Base-by-base conservation (phyloP, 1,140 invertebrate genomes). In the Lepidurus couesii region DNA sequence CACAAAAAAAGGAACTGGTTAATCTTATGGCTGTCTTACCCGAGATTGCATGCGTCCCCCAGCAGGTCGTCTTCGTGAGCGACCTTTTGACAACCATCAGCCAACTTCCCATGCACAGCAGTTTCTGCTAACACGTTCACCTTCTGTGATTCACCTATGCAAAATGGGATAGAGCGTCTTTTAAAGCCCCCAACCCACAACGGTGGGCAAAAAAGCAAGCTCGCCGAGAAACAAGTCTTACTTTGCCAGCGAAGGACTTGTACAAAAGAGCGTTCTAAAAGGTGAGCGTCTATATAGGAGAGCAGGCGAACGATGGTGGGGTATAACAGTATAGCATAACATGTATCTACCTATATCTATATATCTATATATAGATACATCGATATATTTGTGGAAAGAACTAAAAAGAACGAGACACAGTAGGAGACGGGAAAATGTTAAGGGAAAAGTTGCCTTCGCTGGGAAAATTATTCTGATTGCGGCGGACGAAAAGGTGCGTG, bases 381-480 rank as follows among this genome's bases (percentile, higher is more conserved):
- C 0, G 34, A 34, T 34, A 34, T 4, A 34, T 34, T 3, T 2
- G 1, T 4, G 16, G 6, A 65, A 7, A 65, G 13, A 21, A 21
- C 0, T 65, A 16, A 47, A 47, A 16, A 47, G 45, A 16, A 16
- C 16, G 53, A 21, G 53, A 4, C 21, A 7, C 16, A 13, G 7
- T 65, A 21, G 53, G 8, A 21, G 13, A 13, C 8, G 13, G 53
- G 53, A 21, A 65, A 65, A 65, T 10, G 9, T 21, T 21, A 65
- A 21, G 21, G 53, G 53, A 65, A 65, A 65, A 7, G 53, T 65
- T 13, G 53, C 0, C 53, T 65, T 65, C 34, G 34, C 53, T 65
- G 53, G 53, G 53, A 65, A 65, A 65, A 65, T 65, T 65, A 65
- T 65, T 65, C 53, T 65, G 53, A 65, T 65, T 65, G 53, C 53